Percentiles rank a stretch among this genome's conserved stretches.
phyloP scores from a whole-genome alignment of 2,888 invertebrate species.

The Lasiommata megera region DNA sequence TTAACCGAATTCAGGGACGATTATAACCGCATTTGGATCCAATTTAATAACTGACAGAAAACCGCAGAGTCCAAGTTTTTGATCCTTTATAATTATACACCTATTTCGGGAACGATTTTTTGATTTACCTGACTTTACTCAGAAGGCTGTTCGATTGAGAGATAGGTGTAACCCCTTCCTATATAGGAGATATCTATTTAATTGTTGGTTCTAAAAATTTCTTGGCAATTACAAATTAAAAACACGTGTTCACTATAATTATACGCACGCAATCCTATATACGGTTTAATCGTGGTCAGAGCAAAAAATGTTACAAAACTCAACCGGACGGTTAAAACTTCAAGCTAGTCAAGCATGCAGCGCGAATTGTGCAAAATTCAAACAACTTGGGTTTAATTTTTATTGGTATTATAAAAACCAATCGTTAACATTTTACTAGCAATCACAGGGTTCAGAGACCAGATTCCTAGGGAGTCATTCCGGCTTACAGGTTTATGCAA shows the following conservation, averaged over 20 bases:
- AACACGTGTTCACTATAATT: conserved; percentile 32
- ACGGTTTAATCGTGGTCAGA: neutral
- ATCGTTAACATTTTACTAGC: neutral
- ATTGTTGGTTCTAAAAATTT: conserved; percentile 42
- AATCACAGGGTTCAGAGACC: no score
- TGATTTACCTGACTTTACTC: conserved; percentile 60
- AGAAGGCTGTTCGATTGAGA: conserved; percentile 60
- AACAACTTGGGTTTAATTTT: neutral
- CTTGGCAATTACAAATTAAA: conserved; percentile 36
- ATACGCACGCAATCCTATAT: conserved; percentile 33
- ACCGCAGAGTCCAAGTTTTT: conserved; percentile 58
- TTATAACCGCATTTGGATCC: conserved; percentile 77
- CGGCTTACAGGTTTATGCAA: no score
- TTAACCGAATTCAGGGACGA: conserved; percentile 52
- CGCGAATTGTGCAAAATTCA: neutral
- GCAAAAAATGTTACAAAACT: conserved; percentile 17
- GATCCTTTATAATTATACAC: conserved; percentile 77
- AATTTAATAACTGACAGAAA: conserved; percentile 70
- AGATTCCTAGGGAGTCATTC: no score
- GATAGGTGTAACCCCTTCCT: conserved; percentile 52
- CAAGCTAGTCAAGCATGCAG: neutral
- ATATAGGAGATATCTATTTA: conserved; percentile 44
- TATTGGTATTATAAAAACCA: no score
- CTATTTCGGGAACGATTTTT: conserved; percentile 59
- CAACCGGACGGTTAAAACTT: neutral